These are phyloP conservation scores for Dissostichus mawsoni DNA, from an alignment of 2,113 vertebrate genomes.

Conservation along the genomic window DNA sequence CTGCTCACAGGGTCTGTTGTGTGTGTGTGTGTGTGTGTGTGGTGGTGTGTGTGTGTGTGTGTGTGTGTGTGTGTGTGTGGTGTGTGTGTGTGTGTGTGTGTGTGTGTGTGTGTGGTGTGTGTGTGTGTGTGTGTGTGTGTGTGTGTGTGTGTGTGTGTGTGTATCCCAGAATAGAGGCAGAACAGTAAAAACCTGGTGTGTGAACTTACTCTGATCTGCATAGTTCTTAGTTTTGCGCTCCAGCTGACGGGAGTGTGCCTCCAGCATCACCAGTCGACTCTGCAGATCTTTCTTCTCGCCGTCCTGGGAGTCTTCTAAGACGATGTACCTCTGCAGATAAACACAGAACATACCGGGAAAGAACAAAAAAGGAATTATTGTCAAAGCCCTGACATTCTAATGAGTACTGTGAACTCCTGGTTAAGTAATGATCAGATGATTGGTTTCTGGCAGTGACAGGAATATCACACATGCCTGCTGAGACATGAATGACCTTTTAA, in stretches of 20 bases:
- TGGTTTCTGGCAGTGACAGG: slow-evolving; percentile 2
- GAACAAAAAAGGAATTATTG: background rate
- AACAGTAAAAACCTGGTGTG: background rate
- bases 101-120: background rate
- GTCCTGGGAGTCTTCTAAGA: slow-evolving; percentile 96
- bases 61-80: slow-evolving; percentile 1
- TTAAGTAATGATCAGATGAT: background rate
- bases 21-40: background rate
- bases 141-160: background rate
- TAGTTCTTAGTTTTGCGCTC: slow-evolving; percentile 97
- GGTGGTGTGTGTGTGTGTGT: background rate
- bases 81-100: background rate
- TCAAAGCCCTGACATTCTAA: background rate
- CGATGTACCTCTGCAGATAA: slow-evolving; percentile 92
- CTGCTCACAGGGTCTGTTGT: slow-evolving; percentile 18
- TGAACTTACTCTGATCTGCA: slow-evolving; percentile 94
- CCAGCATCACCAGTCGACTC: slow-evolving; percentile 88
- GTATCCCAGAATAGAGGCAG: background rate
- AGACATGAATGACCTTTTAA: background rate
- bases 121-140: background rate
- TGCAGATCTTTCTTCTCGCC: slow-evolving; percentile 98
- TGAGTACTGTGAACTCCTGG: background rate
- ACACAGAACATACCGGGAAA: background rate
- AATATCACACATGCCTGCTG: slow-evolving; percentile 7
- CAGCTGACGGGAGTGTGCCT: slow-evolving; percentile 93